Evolutionary conservation across 2,797 vertebrate genomes (phyloP), one percentile per base, ranked within the genome.

Genomic region (Crax fasciolata): DNA sequence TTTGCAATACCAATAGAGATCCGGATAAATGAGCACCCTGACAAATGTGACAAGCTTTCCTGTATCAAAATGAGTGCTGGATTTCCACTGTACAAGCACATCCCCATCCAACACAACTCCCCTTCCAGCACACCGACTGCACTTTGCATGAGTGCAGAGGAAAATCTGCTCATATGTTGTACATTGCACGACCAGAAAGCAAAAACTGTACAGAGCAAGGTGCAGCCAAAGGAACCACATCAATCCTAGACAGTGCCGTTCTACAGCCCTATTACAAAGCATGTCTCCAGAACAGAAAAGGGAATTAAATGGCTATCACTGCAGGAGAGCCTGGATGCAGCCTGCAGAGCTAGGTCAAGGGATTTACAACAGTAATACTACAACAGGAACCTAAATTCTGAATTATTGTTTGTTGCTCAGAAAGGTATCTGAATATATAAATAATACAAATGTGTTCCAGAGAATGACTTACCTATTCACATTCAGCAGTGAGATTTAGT

Each of bases 61-160:
- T 84, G 38, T 52, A 41, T 25, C n/a, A 75, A 86, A 86, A 57
- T 16, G 9, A 78, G 14, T 32, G 57, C 39, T 32, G 25, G 15
- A 54, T 28, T 90, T 81, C 46, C 71, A 75, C 46, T 24, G 17
- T 38, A 79, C 15, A 46, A 65, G 32, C 49, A 75, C 14, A 46
- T 13, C 32, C 19, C 25, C 48, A 14, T 13, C 28, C 18, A 67
- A 58, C 32, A 18, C 38, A 52, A 28, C 48, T 21, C 27, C 48
- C n/a, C 48, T 21, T 19, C 48, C n/a, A 62, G 48, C 51, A 28
- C 8, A 11, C 19, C 1, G 17, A 51, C 27, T 67, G 57, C 59
- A 62, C 44, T 70, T 35, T 30, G 11, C 20, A 25, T 0, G 0
- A 79, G 28, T 1, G 2, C 23, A 63, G 43, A 61, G 25, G 10